Percentiles rank a stretch among this genome's conserved stretches.
Evolutionary conservation across 2,113 vertebrate species (phyloP).

Genomic region (Tachycineta bicolor): DNA sequence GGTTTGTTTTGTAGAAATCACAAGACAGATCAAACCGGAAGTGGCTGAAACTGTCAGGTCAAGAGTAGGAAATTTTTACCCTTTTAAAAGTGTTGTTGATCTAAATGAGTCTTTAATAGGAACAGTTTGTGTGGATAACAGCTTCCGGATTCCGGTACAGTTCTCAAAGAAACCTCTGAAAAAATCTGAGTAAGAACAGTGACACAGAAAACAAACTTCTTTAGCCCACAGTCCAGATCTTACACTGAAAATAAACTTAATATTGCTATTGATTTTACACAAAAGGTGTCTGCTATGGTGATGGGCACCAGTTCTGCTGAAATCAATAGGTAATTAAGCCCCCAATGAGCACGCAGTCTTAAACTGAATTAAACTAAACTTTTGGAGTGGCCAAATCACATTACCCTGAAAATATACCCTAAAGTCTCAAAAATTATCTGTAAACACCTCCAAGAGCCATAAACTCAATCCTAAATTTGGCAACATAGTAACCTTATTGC

Average conservation of each 20-base stretch:
- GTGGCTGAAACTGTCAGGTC: neutral
- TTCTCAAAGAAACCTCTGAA: neutral
- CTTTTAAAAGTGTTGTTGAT: neutral
- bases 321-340: conserved; percentile 65
- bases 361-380: conserved; percentile 41
- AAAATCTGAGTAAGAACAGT: neutral
- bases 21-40: neutral
- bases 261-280: conserved; percentile 50
- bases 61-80: neutral
- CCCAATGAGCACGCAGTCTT: neutral
- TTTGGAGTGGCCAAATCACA: neutral
- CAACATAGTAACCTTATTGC: neutral
- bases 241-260: conserved; percentile 27
- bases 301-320: conserved; percentile 36
- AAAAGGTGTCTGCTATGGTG: conserved; percentile 26
- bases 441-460: neutral
- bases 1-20: neutral
- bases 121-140: neutral
- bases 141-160: neutral
- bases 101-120: neutral
- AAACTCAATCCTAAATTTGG: neutral
- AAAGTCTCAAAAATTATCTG: neutral
- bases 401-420: neutral
- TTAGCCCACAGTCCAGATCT: neutral
- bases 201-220: neutral